A percentile compares a stretch with the other conserved stretches of the same genome.
Evolutionary conservation across 2,113 vertebrate species (phyloP).

Genomic region (Periophthalmodon schlosseri): DNA sequence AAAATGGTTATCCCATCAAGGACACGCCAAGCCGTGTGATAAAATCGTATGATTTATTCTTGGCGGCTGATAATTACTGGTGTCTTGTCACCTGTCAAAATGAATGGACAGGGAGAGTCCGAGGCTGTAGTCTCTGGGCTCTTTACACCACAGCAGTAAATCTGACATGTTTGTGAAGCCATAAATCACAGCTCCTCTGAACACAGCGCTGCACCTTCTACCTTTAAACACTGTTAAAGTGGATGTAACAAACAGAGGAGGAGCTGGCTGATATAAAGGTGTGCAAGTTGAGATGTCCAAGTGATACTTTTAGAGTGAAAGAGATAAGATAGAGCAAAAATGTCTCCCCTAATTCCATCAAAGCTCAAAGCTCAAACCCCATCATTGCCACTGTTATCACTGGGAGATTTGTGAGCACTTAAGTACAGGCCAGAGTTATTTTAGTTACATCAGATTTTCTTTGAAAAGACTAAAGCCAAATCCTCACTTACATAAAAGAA

Average conservation of each 20-base stretch:
- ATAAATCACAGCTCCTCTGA: constrained; percentile 65
- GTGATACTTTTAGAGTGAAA: constrained; percentile 15
- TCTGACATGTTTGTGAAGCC: constrained; percentile 72
- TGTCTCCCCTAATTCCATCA: constrained; percentile 1
- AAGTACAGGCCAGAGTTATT: constrained; percentile 1
- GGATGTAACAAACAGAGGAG: constrained; percentile 40
- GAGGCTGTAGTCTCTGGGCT: constrained; percentile 69
- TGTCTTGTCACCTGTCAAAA: constrained; percentile 79
- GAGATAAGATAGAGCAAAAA: constrained; percentile 1
- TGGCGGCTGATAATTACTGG: constrained; percentile 80
- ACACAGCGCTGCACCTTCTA: constrained; percentile 26
- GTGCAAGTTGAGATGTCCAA: constrained; percentile 22
- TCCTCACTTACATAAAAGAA: background rate
- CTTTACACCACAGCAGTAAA: constrained; percentile 72
- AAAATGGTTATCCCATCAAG: constrained; percentile 78
- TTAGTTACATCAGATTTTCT: constrained; percentile 2
- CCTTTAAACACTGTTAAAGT: constrained; percentile 51
- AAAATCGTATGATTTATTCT: constrained; percentile 80
- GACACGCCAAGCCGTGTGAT: constrained; percentile 62
- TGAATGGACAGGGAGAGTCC: constrained; percentile 75
- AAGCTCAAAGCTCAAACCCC: constrained; percentile 3
- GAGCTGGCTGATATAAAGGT: constrained; percentile 32
- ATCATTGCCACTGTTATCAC: background rate
- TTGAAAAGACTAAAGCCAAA: background rate
- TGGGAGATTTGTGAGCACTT: background rate